phyloP scores from a whole-genome alignment of 2,113 vertebrate species.

The Phycodurus eques region DNA sequence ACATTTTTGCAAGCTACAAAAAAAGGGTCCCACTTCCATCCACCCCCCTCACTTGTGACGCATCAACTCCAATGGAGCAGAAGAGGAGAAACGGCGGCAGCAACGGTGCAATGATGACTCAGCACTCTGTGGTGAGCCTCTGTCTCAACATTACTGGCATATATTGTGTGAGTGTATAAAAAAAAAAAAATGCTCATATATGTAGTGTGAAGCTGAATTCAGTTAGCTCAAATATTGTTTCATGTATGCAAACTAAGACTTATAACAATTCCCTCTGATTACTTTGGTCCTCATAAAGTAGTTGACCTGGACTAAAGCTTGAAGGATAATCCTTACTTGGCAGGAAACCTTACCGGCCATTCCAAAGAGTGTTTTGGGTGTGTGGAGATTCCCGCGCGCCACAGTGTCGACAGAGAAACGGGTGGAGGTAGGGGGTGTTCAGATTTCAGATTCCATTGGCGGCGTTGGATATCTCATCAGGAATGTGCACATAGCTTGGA shows the following conservation, averaged over 20 bases:
- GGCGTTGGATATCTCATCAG: slow-evolving; percentile 50
- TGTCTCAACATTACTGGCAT: slow-evolving; percentile 27
- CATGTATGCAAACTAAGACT: not conserved
- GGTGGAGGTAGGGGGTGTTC: slow-evolving; percentile 36
- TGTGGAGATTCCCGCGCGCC: slow-evolving; percentile 26
- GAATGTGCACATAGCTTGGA: slow-evolving; percentile 59
- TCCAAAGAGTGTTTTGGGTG: not conserved
- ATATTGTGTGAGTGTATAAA: slow-evolving; percentile 27
- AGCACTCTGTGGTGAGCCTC: slow-evolving; percentile 52
- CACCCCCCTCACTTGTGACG: slow-evolving; percentile 37
- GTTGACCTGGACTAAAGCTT: not conserved
- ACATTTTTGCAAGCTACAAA: slow-evolving; percentile 29
- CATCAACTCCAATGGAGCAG: slow-evolving; percentile 45
- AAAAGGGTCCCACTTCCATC: not conserved
- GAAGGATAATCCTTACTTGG: slow-evolving; percentile 5
- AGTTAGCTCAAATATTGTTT: not conserved
- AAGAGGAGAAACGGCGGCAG: slow-evolving; percentile 48
- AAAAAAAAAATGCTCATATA: slow-evolving; percentile 16
- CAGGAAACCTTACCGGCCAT: slow-evolving; percentile 8
- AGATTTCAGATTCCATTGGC: slow-evolving; percentile 70
- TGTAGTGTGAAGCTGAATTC: not conserved
- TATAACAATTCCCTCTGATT: not conserved
- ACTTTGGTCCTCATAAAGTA: slow-evolving; percentile 9
- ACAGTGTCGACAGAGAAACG: not conserved
- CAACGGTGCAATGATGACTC: slow-evolving; percentile 59